Conservation (phyloP, 2,113 vertebrate genomes). For the Lamprotornis superbus region DNA sequence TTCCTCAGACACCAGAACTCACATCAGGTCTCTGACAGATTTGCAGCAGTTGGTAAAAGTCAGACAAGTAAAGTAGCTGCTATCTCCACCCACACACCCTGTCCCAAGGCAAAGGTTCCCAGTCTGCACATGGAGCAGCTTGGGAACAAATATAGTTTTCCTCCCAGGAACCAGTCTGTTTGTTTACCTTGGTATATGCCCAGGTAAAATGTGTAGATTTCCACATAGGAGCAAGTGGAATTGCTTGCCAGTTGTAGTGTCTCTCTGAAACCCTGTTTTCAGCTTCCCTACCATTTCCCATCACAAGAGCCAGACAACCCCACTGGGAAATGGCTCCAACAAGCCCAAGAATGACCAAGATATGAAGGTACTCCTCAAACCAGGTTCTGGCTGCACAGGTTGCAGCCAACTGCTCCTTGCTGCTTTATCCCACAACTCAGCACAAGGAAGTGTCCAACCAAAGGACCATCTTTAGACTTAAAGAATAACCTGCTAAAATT, state of each 20-base stretch:
- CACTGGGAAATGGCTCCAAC: not conserved
- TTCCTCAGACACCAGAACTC: not conserved
- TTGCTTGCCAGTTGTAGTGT: not conserved
- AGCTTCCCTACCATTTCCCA: not conserved
- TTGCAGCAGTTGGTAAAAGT: not conserved
- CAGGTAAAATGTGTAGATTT: not conserved
- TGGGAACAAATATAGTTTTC: not conserved
- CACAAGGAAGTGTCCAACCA: not conserved
- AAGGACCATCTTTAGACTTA: not conserved
- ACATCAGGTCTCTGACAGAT: not conserved
- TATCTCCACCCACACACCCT: not conserved
- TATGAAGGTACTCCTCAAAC: accelerated
- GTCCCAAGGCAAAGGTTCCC: not conserved
- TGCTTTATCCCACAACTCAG: not conserved
- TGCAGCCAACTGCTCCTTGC: not conserved
- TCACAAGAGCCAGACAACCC: not conserved
- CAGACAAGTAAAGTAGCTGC: not conserved
- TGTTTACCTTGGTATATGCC: slow-evolving; percentile 1
- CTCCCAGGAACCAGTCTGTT: not conserved
- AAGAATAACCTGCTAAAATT: not conserved
- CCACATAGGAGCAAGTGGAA: not conserved
- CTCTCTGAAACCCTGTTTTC: not conserved
- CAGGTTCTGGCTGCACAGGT: not conserved
- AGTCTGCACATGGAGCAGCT: not conserved
- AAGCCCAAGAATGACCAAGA: not conserved